phyloP scores from a whole-genome alignment of 2,113 vertebrate genomes.

The Stigmatopora argus region DNA sequence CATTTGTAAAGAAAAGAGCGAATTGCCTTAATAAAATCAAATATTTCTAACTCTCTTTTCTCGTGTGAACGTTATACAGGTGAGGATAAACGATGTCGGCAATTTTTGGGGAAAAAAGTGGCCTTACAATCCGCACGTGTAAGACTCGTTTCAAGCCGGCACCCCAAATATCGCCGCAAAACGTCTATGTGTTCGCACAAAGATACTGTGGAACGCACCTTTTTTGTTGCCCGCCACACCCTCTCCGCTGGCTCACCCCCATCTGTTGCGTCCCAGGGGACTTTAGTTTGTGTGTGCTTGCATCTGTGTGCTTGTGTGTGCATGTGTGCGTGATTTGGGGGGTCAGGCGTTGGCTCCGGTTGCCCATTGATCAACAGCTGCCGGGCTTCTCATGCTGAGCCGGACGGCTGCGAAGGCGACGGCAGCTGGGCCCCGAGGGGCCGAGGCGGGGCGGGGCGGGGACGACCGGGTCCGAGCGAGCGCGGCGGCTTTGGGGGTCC shows the following conservation, averaged over 20 bases:
- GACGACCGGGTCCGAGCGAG: slow-evolving; percentile 5
- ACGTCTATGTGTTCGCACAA: background rate
- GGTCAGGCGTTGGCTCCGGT: slow-evolving; percentile 67
- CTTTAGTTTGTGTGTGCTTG: slow-evolving; percentile 30
- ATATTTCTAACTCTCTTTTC: no score
- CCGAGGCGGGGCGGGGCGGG: slow-evolving; percentile 14
- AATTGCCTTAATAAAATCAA: no score
- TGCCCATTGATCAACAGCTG: slow-evolving; percentile 75
- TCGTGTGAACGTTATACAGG: background rate
- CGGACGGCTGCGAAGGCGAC: slow-evolving; percentile 57
- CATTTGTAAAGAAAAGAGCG: no score
- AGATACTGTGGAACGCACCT: slow-evolving; percentile 42
- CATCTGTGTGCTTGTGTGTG: slow-evolving; percentile 31
- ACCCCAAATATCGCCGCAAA: background rate
- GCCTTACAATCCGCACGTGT: no score
- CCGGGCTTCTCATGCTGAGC: slow-evolving; percentile 70
- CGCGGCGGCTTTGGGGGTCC: slow-evolving; percentile 11
- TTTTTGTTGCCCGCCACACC: slow-evolving; percentile 45
- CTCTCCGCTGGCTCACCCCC: slow-evolving; percentile 64
- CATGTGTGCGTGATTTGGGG: slow-evolving; percentile 39
- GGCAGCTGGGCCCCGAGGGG: slow-evolving; percentile 59
- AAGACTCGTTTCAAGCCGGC: no score
- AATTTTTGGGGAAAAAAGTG: background rate
- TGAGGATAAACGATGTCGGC: background rate
- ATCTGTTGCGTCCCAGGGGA: slow-evolving; percentile 64